Evolutionary conservation across 2,888 invertebrate genomes (phyloP).

Genomic region (Meghimatium bilineatum): DNA sequence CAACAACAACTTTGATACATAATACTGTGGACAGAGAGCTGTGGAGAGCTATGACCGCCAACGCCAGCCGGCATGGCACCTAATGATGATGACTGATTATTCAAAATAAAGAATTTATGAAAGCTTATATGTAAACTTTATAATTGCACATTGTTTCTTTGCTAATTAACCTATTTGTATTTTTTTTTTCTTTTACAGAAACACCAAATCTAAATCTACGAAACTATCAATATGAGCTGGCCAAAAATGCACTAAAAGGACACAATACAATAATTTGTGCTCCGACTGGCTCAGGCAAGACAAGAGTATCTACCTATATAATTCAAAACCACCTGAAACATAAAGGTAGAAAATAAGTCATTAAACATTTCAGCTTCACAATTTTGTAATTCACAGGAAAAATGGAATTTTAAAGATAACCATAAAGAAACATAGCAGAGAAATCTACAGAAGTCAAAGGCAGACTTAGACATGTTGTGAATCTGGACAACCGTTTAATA

Average conservation of each 20-base stretch:
- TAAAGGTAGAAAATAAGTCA: not conserved
- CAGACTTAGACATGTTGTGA: too few relatives aligned
- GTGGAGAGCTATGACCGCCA: too few relatives aligned
- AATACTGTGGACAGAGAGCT: too few relatives aligned
- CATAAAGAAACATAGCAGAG: too few relatives aligned
- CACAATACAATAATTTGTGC: constrained; percentile 75
- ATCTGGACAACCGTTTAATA: too few relatives aligned
- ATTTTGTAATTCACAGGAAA: not conserved
- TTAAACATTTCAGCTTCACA: not conserved
- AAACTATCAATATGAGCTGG: constrained; percentile 66
- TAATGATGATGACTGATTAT: too few relatives aligned
- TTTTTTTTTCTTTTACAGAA: not conserved
- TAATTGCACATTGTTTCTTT: not conserved
- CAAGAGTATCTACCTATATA: constrained; percentile 56
- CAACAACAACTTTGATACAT: too few relatives aligned
- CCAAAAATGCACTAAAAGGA: constrained; percentile 61
- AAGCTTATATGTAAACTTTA: not conserved
- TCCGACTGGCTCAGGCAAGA: constrained; percentile 78
- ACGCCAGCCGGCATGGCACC: too few relatives aligned
- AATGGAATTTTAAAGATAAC: too few relatives aligned
- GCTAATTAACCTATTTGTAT: too few relatives aligned
- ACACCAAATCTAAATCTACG: constrained; percentile 12
- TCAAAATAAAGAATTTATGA: too few relatives aligned
- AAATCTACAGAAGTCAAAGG: too few relatives aligned
- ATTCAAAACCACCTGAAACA: constrained; percentile 31